Evolutionary conservation across 2,113 vertebrate species (phyloP).

Genomic region (Polyodon spathula): DNA sequence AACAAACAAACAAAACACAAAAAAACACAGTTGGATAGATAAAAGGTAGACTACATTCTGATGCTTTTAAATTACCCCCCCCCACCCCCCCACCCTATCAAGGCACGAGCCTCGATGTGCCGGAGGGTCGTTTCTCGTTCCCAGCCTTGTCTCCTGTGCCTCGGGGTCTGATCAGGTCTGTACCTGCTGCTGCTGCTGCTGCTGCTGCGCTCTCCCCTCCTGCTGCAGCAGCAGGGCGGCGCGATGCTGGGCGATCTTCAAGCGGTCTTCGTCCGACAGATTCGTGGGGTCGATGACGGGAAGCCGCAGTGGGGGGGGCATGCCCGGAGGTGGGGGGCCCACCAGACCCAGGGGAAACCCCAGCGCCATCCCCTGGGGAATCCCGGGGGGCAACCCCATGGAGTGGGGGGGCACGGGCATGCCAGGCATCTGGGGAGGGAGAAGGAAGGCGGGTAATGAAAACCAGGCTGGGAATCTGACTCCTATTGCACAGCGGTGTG

Average conservation of each 20-base stretch:
- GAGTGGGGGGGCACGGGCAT: constrained; percentile 62
- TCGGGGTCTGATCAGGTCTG: neutral
- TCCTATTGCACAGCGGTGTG: too few relatives aligned
- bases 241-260: constrained; percentile 73
- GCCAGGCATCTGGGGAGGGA: constrained; percentile 34
- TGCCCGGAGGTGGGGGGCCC: constrained; percentile 56
- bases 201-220: constrained; percentile 60
- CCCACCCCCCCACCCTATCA: too few relatives aligned
- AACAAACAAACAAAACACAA: neutral
- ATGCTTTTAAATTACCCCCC: too few relatives aligned
- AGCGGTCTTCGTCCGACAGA: constrained; percentile 64
- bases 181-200: neutral
- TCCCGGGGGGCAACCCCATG: constrained; percentile 49
- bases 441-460: constrained; percentile 40
- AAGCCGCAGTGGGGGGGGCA: constrained; percentile 64
- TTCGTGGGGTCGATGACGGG: constrained; percentile 52
- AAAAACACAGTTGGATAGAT: too few relatives aligned
- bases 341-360: constrained; percentile 73
- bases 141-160: constrained; percentile 28
- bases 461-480: neutral
- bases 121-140: too few relatives aligned
- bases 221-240: constrained; percentile 72
- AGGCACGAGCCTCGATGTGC: too few relatives aligned
- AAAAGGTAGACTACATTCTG: too few relatives aligned
- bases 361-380: constrained; percentile 68